These are phyloP conservation scores for Brachionus paranguensis DNA, from an alignment of 1,140 invertebrate genomes.

Conservation along the genomic window DNA sequence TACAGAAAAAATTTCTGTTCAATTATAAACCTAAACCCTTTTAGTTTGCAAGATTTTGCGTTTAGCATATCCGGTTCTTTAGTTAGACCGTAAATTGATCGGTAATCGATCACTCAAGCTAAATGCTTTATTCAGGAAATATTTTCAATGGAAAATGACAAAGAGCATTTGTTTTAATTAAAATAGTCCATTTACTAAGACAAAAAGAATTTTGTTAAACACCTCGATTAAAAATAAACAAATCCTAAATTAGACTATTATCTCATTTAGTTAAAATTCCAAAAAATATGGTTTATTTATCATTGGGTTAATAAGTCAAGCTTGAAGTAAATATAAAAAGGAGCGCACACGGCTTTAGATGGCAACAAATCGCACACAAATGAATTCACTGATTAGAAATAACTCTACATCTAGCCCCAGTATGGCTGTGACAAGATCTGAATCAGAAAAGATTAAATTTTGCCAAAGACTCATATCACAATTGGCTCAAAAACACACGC, in stretches of 20 bases:
- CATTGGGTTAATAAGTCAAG: background rate
- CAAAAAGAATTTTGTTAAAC: background rate
- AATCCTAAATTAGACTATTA: background rate
- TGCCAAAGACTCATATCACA: background rate
- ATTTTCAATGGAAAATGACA: background rate
- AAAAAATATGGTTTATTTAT: background rate
- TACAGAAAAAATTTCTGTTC: too few species aligned
- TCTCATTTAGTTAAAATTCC: background rate
- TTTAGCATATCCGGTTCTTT: too few species aligned
- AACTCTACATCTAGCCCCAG: background rate
- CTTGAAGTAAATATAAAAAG: background rate
- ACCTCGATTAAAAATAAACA: background rate
- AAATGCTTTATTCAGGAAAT: background rate
- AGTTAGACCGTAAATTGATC: background rate
- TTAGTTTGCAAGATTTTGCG: too few species aligned
- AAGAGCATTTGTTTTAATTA: background rate
- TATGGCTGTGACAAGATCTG: background rate
- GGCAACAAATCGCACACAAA: background rate
- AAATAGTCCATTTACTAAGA: background rate
- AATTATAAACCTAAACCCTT: too few species aligned
- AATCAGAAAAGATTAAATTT: background rate
- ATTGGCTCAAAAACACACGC: background rate
- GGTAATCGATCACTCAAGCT: background rate
- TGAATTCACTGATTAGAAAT: background rate
- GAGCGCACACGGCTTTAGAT: background rate